Base-by-base conservation (phyloP, 1,140 invertebrate genomes). In the Drosophila prosaltans region DNA sequence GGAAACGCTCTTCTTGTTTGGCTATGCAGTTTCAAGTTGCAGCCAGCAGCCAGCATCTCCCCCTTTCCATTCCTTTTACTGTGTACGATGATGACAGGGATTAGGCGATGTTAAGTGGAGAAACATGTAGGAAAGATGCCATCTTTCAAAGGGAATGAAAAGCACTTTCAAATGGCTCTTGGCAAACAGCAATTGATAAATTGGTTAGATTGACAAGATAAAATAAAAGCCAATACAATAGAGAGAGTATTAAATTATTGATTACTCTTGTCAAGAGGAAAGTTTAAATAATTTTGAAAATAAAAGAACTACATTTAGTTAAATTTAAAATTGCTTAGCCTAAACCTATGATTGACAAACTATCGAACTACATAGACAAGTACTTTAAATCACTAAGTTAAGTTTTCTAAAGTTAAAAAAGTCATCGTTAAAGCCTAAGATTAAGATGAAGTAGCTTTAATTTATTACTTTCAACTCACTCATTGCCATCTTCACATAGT, bases 61-160 rank as follows among this genome's bases (percentile, higher is more conserved):
- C 16, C 11, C 21, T 3, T 24, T 8, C 45, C 6, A 5, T 1
- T 5, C 32, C 32, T 7, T 36, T 36, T 36, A 10, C 21, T 26
- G 21, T 24, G 24, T 7, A 55, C 72, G 32, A 70, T 77, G 74
- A 77, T 77, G 73, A 45, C 66, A 48, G 26, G 74, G 73, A 77
- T 77, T 77, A 77, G 74, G 70, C n/a, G 61, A 36, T 77, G 74
- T 40, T 65, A 57, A 59, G 16, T 70, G 43, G 60, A 54, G 73
- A 61, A 77, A 45, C 64, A 41, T 39, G 36, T 36, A 45, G 28
- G 16, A 45, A 65, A 8, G 16, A 43, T 74, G 65, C 41, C 8
- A 16, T 76, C 76, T 61, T 21, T 30, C 16, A 39, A 39, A 32
- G n/a, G n/a, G 59, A 32, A 76, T 43, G 26, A 30, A 40, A 69